These are phyloP conservation scores for Drosophila sechellia DNA, from an alignment of 1,140 invertebrate species.

Conservation along the genomic window DNA sequence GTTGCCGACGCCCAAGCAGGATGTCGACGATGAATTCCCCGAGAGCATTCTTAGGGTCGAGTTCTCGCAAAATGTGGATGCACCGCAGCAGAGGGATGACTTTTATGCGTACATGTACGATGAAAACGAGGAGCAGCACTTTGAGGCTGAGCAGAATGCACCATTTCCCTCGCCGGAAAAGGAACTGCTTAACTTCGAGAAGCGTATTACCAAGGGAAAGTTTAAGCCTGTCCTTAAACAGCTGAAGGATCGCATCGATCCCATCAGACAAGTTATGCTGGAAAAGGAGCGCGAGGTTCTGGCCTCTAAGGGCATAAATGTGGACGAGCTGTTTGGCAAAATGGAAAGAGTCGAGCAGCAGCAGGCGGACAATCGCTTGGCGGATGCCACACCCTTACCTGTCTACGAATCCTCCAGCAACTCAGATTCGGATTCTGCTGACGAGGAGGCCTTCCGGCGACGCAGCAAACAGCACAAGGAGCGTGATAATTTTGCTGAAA, in stretches of 20 bases:
- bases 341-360: conserved; percentile 33
- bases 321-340: conserved; percentile 73
- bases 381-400: conserved; percentile 14
- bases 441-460: conserved; percentile 47
- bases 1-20: neutral
- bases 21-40: conserved; percentile 55
- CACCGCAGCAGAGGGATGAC: conserved; percentile 66
- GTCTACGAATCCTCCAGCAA: conserved; percentile 27
- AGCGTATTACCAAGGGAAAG: conserved; percentile 73
- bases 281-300: conserved; percentile 80
- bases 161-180: conserved; percentile 65
- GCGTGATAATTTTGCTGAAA: conserved; percentile 82
- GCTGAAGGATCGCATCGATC: conserved; percentile 82
- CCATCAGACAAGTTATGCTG: conserved; percentile 78
- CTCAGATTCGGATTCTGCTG: conserved; percentile 65
- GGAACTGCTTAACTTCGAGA: conserved; percentile 79
- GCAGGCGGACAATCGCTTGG: conserved; percentile 60
- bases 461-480: conserved; percentile 74
- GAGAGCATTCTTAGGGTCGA: conserved; percentile 78
- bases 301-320: conserved; percentile 78
- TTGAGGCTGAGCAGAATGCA: conserved; percentile 63
- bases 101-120: conserved; percentile 84
- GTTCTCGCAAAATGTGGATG: conserved; percentile 68
- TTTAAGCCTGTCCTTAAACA: conserved; percentile 80
- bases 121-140: conserved; percentile 63